These are phyloP conservation scores for Laticauda colubrina DNA, from an alignment of 2,113 vertebrate species.

Conservation along the genomic window DNA sequence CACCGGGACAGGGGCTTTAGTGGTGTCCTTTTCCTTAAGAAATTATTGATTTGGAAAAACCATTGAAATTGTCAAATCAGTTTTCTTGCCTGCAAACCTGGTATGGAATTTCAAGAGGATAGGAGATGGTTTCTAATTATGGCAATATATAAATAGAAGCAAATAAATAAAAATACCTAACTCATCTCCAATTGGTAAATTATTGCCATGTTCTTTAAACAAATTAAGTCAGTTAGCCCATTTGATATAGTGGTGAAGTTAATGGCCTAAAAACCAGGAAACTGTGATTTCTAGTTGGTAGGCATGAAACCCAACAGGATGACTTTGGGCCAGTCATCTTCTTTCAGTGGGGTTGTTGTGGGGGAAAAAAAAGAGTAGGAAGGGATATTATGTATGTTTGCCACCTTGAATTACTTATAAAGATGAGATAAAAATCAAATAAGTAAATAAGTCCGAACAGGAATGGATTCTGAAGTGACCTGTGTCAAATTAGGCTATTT, in stretches of 20 bases:
- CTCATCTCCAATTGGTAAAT: not conserved
- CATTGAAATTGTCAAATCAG: not conserved
- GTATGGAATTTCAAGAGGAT: not conserved
- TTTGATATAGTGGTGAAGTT: not conserved
- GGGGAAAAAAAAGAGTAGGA: not conserved
- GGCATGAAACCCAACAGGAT: not conserved
- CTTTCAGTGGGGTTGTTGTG: not conserved
- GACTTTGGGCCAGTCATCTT: not conserved
- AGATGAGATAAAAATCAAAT: not conserved
- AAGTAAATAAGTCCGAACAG: not conserved
- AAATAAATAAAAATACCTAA: not conserved
- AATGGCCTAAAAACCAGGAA: not conserved
- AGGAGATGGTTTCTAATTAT: not conserved
- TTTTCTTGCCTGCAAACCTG: not conserved
- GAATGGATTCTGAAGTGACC: not conserved
- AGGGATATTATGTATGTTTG: not conserved
- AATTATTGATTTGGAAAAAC: not conserved
- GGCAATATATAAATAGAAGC: not conserved
- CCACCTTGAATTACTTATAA: not conserved
- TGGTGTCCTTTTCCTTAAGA: not conserved
- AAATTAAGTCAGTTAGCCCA: not conserved
- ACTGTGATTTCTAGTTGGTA: not conserved
- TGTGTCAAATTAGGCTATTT: not conserved
- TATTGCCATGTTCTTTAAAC: not conserved
- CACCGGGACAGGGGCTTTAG: not conserved